Evolutionary conservation across 2,888 invertebrate genomes (phyloP).

Genomic region (Ceratothoa steindachneri): DNA sequence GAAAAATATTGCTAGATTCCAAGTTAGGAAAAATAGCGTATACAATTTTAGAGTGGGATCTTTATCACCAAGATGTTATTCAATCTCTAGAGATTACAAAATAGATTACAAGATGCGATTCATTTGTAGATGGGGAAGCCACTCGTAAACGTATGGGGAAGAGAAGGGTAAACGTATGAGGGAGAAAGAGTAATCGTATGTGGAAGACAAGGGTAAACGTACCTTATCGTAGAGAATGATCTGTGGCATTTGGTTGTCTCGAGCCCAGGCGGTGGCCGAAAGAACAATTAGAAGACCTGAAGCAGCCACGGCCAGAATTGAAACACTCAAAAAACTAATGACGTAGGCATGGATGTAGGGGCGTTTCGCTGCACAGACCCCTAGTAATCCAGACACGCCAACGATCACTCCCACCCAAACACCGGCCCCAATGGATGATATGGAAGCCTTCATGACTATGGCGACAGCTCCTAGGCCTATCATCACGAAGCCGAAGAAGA

Average conservation of each 20-base stretch:
- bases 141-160: too few relatives aligned
- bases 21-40: too few relatives aligned
- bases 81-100: too few relatives aligned
- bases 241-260: conserved; percentile 20
- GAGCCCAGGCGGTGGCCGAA: conserved; percentile 37
- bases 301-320: conserved; percentile 26
- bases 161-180: too few relatives aligned
- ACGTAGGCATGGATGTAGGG: conserved; percentile 34
- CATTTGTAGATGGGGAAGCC: too few relatives aligned
- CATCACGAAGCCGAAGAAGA: conserved; percentile 27
- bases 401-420: conserved; percentile 40
- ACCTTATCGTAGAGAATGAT: conserved; percentile 32
- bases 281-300: conserved; percentile 35
- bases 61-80: too few relatives aligned
- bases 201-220: too few relatives aligned
- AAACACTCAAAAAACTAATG: conserved; percentile 35
- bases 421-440: conserved; percentile 34
- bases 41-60: too few relatives aligned
- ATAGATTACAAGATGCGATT: too few relatives aligned
- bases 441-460: conserved; percentile 22
- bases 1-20: too few relatives aligned
- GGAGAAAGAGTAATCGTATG: too few relatives aligned
- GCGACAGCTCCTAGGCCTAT: conserved; percentile 27
- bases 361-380: conserved; percentile 37
- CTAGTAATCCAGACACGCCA: conserved; percentile 36